Conservation (phyloP, 64 coral and sea anemone species). For the Stylophora pistillata region DNA sequence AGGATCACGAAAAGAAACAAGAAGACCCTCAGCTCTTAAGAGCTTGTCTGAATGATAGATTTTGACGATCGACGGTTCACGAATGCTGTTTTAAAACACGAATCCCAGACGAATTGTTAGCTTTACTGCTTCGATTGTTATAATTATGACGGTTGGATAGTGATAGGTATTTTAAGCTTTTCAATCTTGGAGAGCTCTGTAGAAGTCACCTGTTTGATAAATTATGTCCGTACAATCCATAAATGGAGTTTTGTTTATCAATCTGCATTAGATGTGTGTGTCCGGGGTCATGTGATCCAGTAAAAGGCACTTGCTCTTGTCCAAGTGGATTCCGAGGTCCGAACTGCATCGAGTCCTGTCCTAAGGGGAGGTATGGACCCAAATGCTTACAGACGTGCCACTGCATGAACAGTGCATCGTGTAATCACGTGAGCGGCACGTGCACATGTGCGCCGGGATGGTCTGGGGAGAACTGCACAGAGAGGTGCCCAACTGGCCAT, state of each 20-base stretch:
- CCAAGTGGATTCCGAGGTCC: slow-evolving; percentile 63
- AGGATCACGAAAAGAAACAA: too few species aligned
- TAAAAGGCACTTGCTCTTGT: slow-evolving; percentile 51
- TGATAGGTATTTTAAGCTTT: background rate
- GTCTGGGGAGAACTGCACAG: slow-evolving; percentile 59
- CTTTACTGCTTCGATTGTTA: too few species aligned
- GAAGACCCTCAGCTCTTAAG: too few species aligned
- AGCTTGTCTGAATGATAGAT: too few species aligned
- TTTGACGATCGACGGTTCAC: too few species aligned
- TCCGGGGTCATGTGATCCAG: slow-evolving; percentile 53
- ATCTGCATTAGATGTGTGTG: background rate
- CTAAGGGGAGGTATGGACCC: slow-evolving; percentile 41
- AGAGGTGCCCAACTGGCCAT: slow-evolving; percentile 60
- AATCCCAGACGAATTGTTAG: too few species aligned
- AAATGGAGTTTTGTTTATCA: background rate
- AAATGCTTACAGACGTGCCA: slow-evolving; percentile 39
- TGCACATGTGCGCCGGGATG: slow-evolving; percentile 82
- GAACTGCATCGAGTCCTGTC: slow-evolving; percentile 47
- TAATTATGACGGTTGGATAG: background rate
- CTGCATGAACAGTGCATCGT: slow-evolving; percentile 63
- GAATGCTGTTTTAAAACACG: too few species aligned
- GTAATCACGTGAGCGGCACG: slow-evolving; percentile 79
- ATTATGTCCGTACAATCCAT: background rate
- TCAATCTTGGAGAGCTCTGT: background rate
- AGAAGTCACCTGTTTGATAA: background rate